Evolutionary conservation across 2,797 vertebrate species (phyloP).

Genomic region (Pogoniulus pusillus): DNA sequence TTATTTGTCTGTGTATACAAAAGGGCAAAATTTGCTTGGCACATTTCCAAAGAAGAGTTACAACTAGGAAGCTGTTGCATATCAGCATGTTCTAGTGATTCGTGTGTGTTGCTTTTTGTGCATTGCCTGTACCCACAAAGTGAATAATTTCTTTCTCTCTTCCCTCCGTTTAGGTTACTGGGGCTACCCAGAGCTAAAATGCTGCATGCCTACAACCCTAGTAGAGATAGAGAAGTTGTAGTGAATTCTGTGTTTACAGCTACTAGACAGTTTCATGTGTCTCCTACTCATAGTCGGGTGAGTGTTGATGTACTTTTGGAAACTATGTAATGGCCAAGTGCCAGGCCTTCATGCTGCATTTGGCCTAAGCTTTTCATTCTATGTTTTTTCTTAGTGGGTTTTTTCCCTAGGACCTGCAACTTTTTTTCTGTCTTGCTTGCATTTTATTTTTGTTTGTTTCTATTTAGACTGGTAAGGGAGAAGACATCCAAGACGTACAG

Average conservation of each 20-base stretch:
- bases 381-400: slow-evolving; percentile 21
- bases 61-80: background rate
- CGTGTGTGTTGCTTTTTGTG: background rate
- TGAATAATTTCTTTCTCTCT: background rate
- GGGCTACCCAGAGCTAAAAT: slow-evolving; percentile 92
- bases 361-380: slow-evolving; percentile 59
- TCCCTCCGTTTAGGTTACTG: slow-evolving; percentile 79
- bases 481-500: slow-evolving; percentile 10
- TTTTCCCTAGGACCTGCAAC: slow-evolving; percentile 21
- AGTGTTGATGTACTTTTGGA: slow-evolving; percentile 76
- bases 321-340: slow-evolving; percentile 59
- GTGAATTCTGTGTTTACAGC: slow-evolving; percentile 95
- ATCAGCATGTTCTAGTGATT: background rate
- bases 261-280: slow-evolving; percentile 94
- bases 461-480: background rate
- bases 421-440: slow-evolving; percentile 19
- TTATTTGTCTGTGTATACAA: background rate
- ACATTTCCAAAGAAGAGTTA: background rate
- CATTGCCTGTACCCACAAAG: background rate
- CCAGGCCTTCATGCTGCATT: slow-evolving; percentile 64
- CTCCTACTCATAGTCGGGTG: slow-evolving; percentile 93
- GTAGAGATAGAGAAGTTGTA: slow-evolving; percentile 89
- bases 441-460: slow-evolving; percentile 10
- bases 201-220: slow-evolving; percentile 93
- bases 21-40: background rate